Percentiles rank a stretch among this genome's conserved stretches.
phyloP scores from a whole-genome alignment of 2,797 vertebrate genomes.

The Loriculus beryllinus region DNA sequence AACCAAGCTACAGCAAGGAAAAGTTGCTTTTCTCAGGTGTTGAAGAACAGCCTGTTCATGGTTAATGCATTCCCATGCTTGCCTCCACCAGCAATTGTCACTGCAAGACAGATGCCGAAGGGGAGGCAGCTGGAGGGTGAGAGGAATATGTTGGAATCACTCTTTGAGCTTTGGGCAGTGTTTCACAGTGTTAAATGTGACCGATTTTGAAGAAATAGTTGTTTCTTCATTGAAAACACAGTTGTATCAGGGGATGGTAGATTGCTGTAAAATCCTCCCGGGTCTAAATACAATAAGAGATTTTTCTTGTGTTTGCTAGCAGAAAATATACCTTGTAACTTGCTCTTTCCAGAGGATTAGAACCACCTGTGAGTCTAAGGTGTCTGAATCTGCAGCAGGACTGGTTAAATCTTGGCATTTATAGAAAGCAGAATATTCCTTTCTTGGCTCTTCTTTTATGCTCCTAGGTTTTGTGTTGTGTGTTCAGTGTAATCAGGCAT shows the following conservation, averaged over 20 bases:
- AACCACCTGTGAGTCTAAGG: background rate
- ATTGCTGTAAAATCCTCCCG: background rate
- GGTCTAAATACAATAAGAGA: background rate
- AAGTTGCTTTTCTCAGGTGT: background rate
- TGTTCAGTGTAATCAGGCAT: background rate
- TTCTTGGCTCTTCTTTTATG: background rate
- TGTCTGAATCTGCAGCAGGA: background rate
- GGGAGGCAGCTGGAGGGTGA: background rate
- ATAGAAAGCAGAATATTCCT: background rate
- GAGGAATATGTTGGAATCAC: background rate
- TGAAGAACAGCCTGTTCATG: background rate
- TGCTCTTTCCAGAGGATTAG: background rate
- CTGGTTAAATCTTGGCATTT: background rate
- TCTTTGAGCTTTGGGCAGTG: background rate
- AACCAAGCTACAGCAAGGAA: background rate
- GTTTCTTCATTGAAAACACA: constrained; percentile 14
- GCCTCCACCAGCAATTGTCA: background rate
- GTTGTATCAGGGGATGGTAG: background rate
- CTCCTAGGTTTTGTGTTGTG: background rate
- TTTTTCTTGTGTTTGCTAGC: background rate
- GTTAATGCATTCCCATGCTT: background rate
- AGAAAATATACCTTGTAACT: background rate
- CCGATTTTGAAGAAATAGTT: constrained; percentile 4
- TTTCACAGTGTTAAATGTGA: background rate
- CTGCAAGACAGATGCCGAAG: background rate